phyloP scores from a whole-genome alignment of 1,140 invertebrate species.

The Ips nitidus region DNA sequence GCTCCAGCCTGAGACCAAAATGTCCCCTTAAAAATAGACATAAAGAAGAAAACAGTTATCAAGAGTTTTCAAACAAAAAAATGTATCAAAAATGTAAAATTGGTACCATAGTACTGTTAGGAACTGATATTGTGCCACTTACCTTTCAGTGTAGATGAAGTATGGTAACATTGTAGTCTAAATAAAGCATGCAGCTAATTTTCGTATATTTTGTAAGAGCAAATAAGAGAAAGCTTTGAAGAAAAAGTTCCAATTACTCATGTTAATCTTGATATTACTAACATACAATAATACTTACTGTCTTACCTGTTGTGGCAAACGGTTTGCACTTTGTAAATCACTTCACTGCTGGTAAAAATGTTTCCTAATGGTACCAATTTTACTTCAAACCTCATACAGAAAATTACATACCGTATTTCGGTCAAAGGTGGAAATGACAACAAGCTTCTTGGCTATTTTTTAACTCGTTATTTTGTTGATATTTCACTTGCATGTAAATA shows the following conservation, averaged over 20 bases:
- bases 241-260: too few species aligned
- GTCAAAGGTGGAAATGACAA: conserved; percentile 48
- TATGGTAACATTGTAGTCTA: too few species aligned
- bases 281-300: too few species aligned
- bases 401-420: conserved; percentile 45
- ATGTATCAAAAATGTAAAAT: conserved; percentile 4
- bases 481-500: not conserved
- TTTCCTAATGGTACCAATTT: not conserved
- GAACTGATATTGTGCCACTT: not conserved
- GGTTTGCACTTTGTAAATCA: too few species aligned
- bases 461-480: not conserved
- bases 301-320: too few species aligned
- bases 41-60: conserved; percentile 14
- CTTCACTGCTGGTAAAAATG: too few species aligned
- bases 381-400: not conserved
- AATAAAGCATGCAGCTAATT: too few species aligned
- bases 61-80: not conserved
- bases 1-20: conserved; percentile 51
- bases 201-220: too few species aligned
- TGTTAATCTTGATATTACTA: too few species aligned
- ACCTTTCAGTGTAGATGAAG: too few species aligned
- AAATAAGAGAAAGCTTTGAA: too few species aligned
- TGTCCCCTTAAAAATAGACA: conserved; percentile 35
- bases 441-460: conserved; percentile 24
- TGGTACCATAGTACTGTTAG: not conserved